Evolutionary conservation across 2,888 invertebrate genomes (phyloP).

Genomic region (Trisateles emortualis): DNA sequence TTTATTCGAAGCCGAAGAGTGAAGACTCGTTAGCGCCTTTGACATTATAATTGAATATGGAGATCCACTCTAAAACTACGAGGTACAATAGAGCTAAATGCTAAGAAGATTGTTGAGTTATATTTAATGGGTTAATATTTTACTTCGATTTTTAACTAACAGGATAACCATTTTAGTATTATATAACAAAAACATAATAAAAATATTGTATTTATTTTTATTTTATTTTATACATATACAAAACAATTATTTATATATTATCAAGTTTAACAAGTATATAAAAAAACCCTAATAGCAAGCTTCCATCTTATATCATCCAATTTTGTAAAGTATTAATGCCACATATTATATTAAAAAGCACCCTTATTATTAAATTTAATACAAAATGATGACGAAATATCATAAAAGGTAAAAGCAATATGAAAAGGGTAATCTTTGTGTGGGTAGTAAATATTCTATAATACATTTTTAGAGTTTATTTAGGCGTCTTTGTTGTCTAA

Average conservation of each 20-base stretch:
- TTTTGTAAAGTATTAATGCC: too few relatives aligned
- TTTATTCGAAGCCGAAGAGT: constrained; percentile 7
- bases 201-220: too few relatives aligned
- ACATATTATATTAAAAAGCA: not conserved
- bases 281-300: too few relatives aligned
- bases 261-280: too few relatives aligned
- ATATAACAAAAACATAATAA: too few relatives aligned
- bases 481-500: constrained; percentile 4
- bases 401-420: not conserved
- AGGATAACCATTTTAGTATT: too few relatives aligned
- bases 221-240: too few relatives aligned
- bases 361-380: not conserved
- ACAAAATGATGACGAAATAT: not conserved
- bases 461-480: constrained; percentile 5
- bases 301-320: too few relatives aligned
- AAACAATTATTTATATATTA: too few relatives aligned
- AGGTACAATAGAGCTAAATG: not conserved
- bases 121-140: too few relatives aligned
- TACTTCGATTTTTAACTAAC: too few relatives aligned
- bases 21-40: constrained; percentile 31
- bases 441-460: not conserved
- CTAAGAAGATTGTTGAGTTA: not conserved
- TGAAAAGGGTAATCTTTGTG: constrained; percentile 1
- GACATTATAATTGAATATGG: constrained; percentile 16
- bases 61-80: constrained; percentile 4